These are phyloP conservation scores for Notoglanidium macrostoma DNA, from an alignment of 2,797 vertebrate genomes.

Conservation along the genomic window DNA sequence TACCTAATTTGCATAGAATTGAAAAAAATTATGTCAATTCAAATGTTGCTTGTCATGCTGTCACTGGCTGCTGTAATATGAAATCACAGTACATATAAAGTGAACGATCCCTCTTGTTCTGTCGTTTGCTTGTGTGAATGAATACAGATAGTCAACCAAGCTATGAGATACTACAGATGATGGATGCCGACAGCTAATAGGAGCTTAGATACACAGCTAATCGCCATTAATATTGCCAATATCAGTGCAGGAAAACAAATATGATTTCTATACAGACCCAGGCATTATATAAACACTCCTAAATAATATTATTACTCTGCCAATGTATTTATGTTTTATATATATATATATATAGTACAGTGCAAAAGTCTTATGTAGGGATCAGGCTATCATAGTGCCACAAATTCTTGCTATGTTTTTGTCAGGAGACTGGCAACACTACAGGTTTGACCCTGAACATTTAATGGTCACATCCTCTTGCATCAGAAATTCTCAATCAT, in stretches of 20 bases:
- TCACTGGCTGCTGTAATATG: background rate
- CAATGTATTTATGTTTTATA: too few relatives aligned
- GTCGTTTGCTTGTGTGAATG: background rate
- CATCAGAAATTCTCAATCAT: too few relatives aligned
- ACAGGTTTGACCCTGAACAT: too few relatives aligned
- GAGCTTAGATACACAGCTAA: background rate
- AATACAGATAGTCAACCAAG: background rate
- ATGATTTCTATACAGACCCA: background rate
- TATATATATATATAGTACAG: too few relatives aligned
- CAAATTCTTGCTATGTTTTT: too few relatives aligned
- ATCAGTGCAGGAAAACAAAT: background rate
- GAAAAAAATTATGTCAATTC: background rate
- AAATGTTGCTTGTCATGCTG: background rate
- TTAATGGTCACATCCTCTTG: too few relatives aligned
- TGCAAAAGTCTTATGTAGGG: too few relatives aligned
- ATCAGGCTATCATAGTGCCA: too few relatives aligned
- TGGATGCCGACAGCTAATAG: background rate
- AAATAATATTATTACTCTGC: background rate
- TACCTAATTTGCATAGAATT: conserved; percentile 7
- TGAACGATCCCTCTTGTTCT: background rate
- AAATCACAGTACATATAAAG: background rate
- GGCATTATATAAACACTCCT: background rate
- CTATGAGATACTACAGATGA: background rate
- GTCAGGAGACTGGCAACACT: too few relatives aligned
- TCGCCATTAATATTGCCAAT: background rate